Evolutionary conservation across 2,797 vertebrate species (phyloP).

Genomic region (Oceanodroma leucorhoa): DNA sequence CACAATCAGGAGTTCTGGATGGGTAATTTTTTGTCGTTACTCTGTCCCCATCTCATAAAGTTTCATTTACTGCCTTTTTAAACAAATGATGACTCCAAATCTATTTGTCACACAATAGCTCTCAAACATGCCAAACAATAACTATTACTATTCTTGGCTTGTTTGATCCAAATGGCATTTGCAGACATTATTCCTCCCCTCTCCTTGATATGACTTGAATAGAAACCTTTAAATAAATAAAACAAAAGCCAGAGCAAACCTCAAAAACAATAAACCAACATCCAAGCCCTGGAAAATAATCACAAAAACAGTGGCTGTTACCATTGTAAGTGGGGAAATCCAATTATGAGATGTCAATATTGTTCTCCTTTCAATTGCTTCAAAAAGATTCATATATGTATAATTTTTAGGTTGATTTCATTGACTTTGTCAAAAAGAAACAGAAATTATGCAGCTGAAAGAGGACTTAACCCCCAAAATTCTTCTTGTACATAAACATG

Average conservation of each 20-base stretch:
- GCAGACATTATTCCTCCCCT: constrained; percentile 42
- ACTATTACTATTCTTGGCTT: constrained; percentile 49
- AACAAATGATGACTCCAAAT: constrained; percentile 71
- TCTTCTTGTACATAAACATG: not conserved
- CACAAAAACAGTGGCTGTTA: constrained; percentile 33
- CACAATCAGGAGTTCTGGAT: constrained; percentile 62
- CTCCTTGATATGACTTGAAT: constrained; percentile 31
- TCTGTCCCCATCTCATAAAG: constrained; percentile 62
- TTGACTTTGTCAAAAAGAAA: constrained; percentile 34
- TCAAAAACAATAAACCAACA: constrained; percentile 21
- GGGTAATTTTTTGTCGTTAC: constrained; percentile 62
- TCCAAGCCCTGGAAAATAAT: constrained; percentile 45
- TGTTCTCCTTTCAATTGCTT: constrained; percentile 26
- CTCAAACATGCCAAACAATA: constrained; percentile 54
- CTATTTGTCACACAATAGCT: constrained; percentile 68
- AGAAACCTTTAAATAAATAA: constrained; percentile 62
- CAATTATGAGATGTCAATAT: constrained; percentile 65
- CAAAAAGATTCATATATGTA: constrained; percentile 36
- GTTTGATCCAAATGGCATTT: constrained; percentile 54
- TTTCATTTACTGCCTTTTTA: constrained; percentile 74
- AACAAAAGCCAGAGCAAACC: constrained; percentile 37
- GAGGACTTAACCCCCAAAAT: not conserved
- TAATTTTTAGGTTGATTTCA: constrained; percentile 59
- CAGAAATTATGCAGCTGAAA: constrained; percentile 26
- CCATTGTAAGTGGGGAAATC: constrained; percentile 45